Conservation (phyloP, 2,113 vertebrate species). For the Dryoscopus gambensis region DNA sequence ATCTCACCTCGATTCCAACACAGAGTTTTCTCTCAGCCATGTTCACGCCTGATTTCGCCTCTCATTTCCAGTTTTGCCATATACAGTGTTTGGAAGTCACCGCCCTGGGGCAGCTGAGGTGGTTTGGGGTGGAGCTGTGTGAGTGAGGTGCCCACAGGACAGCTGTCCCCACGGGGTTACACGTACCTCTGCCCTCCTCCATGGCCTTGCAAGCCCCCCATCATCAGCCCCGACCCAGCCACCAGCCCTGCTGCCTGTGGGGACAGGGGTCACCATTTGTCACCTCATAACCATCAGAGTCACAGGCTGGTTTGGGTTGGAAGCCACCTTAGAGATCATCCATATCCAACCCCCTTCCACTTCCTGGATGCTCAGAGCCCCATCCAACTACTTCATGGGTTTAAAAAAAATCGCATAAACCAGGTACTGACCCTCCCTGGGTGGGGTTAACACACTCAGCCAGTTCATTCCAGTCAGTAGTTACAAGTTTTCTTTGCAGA, state of each 20-base stretch:
- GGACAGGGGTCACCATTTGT: not conserved
- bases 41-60: not conserved
- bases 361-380: not conserved
- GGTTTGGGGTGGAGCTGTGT: not conserved
- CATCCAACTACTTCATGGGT: not conserved
- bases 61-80: not conserved
- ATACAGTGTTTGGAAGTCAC: not conserved
- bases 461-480: not conserved
- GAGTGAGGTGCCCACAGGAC: rapidly evolving
- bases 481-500: not conserved
- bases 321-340: too few species aligned
- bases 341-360: not conserved
- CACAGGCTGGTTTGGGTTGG: not conserved
- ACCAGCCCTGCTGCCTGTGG: not conserved
- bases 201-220: not conserved
- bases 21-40: not conserved
- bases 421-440: not conserved
- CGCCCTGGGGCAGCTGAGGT: not conserved
- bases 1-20: rapidly evolving
- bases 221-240: rapidly evolving
- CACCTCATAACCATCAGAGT: too few species aligned
- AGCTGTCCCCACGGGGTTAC: rapidly evolving
- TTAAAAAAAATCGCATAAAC: not conserved
- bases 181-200: not conserved
- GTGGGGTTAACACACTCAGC: not conserved